A percentile compares a stretch with the other conserved stretches of the same genome.
Conservation (phyloP, 2,888 invertebrate species). For the Rhogogaster chlorosoma region DNA sequence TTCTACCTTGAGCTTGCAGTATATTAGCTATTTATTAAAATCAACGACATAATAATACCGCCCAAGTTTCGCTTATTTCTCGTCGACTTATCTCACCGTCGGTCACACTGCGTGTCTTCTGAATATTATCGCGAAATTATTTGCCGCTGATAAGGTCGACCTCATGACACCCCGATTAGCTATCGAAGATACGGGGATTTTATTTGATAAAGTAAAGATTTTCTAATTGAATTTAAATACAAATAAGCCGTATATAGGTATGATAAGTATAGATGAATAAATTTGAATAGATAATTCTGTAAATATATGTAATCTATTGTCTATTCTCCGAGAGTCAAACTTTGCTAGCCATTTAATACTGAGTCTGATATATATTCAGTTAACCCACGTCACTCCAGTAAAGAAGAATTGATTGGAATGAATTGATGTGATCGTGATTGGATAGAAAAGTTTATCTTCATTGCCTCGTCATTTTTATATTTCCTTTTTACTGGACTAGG, state of each 20-base stretch:
- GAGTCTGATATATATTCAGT: neutral
- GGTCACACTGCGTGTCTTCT: no score
- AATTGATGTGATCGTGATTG: neutral
- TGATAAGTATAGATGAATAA: neutral
- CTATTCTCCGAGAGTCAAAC: neutral
- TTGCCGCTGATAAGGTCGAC: neutral
- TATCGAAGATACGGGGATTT: neutral
- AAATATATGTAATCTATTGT: neutral
- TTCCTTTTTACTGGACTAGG: neutral
- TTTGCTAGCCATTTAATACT: neutral
- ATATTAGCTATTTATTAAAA: constrained; percentile 15
- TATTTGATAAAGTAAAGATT: neutral
- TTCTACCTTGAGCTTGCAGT: constrained; percentile 65
- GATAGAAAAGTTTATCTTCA: neutral
- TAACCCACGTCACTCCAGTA: neutral
- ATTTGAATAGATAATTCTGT: constrained; percentile 6
- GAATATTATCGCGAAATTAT: no score
- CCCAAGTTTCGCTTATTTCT: no score
- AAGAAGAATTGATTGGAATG: neutral
- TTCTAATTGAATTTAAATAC: neutral
- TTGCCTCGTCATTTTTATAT: neutral
- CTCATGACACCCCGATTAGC: neutral
- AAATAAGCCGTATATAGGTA: neutral
- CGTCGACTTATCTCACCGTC: no score
- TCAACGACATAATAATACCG: neutral